Evolutionary conservation across 2,797 vertebrate genomes (phyloP), one percentile per base, ranked within the genome.

Genomic region (Falco berigora): DNA sequence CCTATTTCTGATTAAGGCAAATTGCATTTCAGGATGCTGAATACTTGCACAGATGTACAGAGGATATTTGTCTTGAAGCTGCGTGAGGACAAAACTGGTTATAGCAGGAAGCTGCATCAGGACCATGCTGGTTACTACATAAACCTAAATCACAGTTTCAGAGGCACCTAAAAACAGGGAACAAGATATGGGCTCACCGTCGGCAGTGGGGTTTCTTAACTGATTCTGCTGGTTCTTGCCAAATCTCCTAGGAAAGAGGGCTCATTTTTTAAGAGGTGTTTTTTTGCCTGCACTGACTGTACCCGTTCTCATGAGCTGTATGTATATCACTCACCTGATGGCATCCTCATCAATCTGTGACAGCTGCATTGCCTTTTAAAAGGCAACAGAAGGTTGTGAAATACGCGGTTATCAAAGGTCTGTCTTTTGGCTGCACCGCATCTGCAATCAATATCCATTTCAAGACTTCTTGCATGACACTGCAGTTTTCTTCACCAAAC

Each of bases 151-250:
- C 4, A 1, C 19, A 67, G 8, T 27, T 76, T 42, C 24, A 47
- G 55, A 50, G 21, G 30, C 3, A 3, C 19, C 32, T 32, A 62
- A 42, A 72, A 69, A 14, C 20, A 50, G 19, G 32, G 23, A 71
- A 42, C 8, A 42, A 73, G 34, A 4, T 47, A 30, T 0, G 1
- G 10, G 10, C 25, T 76, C 3, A 4, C 47, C 0, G 0, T 12
- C 25, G 23, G 34, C 59, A 28, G 15, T 7, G 21, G 13, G 12
- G 5, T 25, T 42, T 71, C 56, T 59, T 66, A 82, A 73, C 5
- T 4, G 19, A 21, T 72, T 58, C 32, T 68, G 14, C 17, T 42
- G 6, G 8, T 38, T 55, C 25, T 79, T 50, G 18, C 14, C 18
- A 24, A 61, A 58, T 23, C 10, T 28, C 13, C 15, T 9, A 27